Percentiles rank a stretch among this genome's conserved stretches.
These are phyloP conservation scores for Phoxinus dragarum DNA, from an alignment of 2,797 vertebrate genomes.

Conservation along the genomic window DNA sequence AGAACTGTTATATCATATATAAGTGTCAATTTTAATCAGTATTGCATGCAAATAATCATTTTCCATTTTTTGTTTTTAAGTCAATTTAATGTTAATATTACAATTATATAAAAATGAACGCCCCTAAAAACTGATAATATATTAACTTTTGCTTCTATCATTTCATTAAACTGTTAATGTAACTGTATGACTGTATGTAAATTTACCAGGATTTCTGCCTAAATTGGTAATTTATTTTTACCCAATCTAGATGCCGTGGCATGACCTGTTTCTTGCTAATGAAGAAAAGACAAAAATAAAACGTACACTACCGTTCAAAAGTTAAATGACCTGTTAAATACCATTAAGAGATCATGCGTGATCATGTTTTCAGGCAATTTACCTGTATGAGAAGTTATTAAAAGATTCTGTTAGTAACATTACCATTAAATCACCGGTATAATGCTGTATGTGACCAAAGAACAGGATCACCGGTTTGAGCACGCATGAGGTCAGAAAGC, in stretches of 20 bases:
- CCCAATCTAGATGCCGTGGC: too few species aligned
- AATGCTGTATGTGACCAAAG: not conserved
- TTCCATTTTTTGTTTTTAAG: not conserved
- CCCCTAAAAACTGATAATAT: too few species aligned
- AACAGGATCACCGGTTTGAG: not conserved
- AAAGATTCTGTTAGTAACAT: too few species aligned
- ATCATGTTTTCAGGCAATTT: not conserved
- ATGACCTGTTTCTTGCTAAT: not conserved
- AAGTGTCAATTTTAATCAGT: not conserved
- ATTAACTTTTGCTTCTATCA: not conserved
- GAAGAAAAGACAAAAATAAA: not conserved
- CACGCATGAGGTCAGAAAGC: not conserved
- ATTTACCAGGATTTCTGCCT: too few species aligned
- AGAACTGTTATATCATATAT: not conserved
- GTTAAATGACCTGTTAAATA: too few species aligned
- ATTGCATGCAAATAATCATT: not conserved
- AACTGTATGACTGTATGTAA: not conserved
- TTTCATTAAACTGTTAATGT: not conserved
- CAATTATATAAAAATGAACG: not conserved
- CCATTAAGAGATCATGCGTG: too few species aligned
- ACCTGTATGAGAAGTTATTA: not conserved
- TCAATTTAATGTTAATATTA: not conserved
- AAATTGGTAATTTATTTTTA: not conserved
- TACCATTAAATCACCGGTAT: not conserved
- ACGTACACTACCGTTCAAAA: too few species aligned